Evolutionary conservation across 53 echinoderm and acorn worm genomes (phyloP), one percentile per base, ranked within the genome.

Genomic region (Apostichopus leukothele): DNA sequence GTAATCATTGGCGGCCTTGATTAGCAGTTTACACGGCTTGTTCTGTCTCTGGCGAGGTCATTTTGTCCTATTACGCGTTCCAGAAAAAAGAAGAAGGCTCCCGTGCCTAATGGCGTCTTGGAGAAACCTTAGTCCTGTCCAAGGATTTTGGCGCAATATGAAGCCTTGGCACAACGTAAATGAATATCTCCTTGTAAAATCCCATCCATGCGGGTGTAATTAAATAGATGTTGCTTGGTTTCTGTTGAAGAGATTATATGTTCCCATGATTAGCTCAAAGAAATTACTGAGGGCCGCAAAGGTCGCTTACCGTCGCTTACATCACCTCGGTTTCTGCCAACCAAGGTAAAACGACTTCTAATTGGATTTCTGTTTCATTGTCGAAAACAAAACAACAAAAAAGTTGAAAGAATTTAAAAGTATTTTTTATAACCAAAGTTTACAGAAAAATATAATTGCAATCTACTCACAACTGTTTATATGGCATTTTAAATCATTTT

Each of bases 1-100:
- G 67, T 66, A 86, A 86, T 86, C 67, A 67, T 86, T 86, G 86
- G 86, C 67, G 86, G 86, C 86, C 86, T 86, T 86, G 86, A 86
- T 86, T 86, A 86, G 66, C 86, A 86, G 81, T 81, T 81, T 81
- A 54, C 81, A 52, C 81, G n/a, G 81, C n/a, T 81, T 59, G 81
- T 81, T 81, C 54, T 81, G 81, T 81, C 81, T 54, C 21, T 51
- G 55, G 54, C 54, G 81, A 81, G 81, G 81, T 81, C 81, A 81
- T 59, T 7, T 59, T 19, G 55, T 71, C 71, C 71, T 71, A 16
- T 71, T 71, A 71, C 71, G 71, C 71, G 71, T 71, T 71, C 71
- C 71, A 71, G 18, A 71, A 53, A 81, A 10, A 54, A 22, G 53
- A 81, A 81, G 81, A 81, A 22, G 54, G 55, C 55, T 81, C 81